Evolutionary conservation across 2,113 vertebrate species (phyloP), one percentile per base, ranked within the genome.

Genomic region (Cinclus cinclus): DNA sequence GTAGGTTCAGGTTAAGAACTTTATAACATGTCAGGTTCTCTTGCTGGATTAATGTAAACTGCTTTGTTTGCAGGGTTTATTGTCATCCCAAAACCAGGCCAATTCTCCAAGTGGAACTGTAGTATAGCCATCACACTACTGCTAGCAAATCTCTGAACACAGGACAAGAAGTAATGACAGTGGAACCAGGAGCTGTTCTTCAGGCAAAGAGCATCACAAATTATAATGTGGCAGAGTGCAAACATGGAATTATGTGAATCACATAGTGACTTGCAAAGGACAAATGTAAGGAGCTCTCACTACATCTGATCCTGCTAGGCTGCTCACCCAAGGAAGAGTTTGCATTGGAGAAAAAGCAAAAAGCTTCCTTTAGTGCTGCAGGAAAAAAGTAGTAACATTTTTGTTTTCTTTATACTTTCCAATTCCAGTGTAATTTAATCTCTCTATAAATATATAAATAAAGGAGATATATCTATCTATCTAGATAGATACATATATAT

Each of bases 31-130:
- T 69, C 88, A 87, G 55, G 86, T 87, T 97, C 97, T 94, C 90
- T 91, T 96, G 97, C 98, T 97, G 98, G 97, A 96, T 97, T 98
- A 98, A 98, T 95, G 97, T 85, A 95, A 97, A 95, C 95, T 98
- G 98, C 98, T 99, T 98, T 99, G 98, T 99, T 98, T 98, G 96
- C 98, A 99, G 99, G 99, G 99, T 97, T 98, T 98, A 98, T 98
- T 98, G 98, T 98, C 99, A 97, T 98, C 99, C 98, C 99, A 98
- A 98, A 98, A 96, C 98, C 99, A 99, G 98, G 99, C 99, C 99
- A 98, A 98, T 98, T 99, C 98, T 98, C 98, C 99, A 97, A 99
- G 99, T 98, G 99, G 99, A 96, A 99, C 99, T 97, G 98, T 98
- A 98, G 99, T 99, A 98, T 99, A 99, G 99, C 97, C 97, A 97